A percentile compares a stretch with the other conserved stretches of the same genome.
phyloP scores from a whole-genome alignment of 2,113 vertebrate genomes.

The Cinclus mexicanus region DNA sequence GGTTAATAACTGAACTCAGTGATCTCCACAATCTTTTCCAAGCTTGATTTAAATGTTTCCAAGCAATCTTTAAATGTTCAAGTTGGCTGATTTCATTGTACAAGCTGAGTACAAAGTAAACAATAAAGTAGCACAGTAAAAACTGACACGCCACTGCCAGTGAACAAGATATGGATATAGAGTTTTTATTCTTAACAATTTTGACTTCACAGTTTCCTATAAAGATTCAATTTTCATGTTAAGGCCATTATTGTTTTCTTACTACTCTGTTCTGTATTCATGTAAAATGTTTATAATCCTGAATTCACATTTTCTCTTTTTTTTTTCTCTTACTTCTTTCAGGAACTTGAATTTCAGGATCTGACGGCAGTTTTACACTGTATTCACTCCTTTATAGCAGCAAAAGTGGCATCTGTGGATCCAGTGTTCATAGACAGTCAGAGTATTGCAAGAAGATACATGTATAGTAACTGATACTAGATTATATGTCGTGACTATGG shows the following conservation, averaged over 20 bases:
- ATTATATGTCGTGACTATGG: constrained; percentile 27
- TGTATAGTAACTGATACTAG: constrained; percentile 77
- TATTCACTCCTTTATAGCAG: constrained; percentile 91
- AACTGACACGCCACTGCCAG: neutral
- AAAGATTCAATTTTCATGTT: neutral
- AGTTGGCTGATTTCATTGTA: neutral
- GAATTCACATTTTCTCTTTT: neutral
- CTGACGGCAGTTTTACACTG: constrained; percentile 90
- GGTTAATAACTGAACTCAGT: neutral
- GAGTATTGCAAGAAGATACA: constrained; percentile 80
- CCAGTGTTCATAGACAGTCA: constrained; percentile 86
- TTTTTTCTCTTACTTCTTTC: constrained; percentile 18
- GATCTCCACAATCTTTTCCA: neutral
- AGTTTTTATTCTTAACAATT: neutral
- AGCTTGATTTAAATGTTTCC: too few species aligned
- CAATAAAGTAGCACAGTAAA: neutral
- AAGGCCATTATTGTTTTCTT: neutral
- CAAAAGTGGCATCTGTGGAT: constrained; percentile 93
- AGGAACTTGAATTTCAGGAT: constrained; percentile 94
- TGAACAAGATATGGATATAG: neutral
- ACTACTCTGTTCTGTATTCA: neutral
- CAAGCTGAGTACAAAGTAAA: neutral
- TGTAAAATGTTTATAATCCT: neutral
- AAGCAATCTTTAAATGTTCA: neutral
- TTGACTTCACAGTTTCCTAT: neutral